These are phyloP conservation scores for Hydrochoerus hydrochaeris DNA, from an alignment of 2,113 vertebrate genomes.

Conservation along the genomic window DNA sequence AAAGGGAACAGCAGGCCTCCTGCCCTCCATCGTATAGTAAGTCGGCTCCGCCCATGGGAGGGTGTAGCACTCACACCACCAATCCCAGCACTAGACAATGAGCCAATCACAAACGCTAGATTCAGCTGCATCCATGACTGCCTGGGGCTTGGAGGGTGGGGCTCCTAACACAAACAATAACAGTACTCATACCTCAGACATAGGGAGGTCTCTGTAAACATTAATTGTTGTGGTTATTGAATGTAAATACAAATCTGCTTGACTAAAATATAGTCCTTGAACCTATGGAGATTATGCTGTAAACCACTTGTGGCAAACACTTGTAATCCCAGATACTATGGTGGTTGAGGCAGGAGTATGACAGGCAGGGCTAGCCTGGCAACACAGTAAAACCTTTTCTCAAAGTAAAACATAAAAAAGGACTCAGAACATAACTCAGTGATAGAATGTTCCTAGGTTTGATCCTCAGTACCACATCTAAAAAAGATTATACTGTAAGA, in stretches of 20 bases:
- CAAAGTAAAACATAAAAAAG: not conserved
- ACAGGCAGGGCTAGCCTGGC: not conserved
- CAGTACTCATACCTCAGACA: not conserved
- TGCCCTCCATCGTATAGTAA: no score
- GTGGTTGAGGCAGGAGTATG: not conserved
- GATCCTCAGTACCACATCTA: not conserved
- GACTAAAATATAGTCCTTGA: not conserved
- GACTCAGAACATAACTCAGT: not conserved
- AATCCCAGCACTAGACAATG: no score
- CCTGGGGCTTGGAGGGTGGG: no score
- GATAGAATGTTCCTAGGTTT: not conserved
- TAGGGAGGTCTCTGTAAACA: not conserved
- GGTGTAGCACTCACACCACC: no score
- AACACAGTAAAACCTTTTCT: not conserved
- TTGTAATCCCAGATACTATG: not conserved
- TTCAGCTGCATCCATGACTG: no score
- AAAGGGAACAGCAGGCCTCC: no score
- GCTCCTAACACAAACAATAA: no score
- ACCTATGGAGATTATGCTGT: not conserved
- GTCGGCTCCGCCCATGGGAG: no score
- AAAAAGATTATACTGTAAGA: not conserved
- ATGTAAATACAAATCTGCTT: not conserved
- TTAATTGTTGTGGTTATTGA: not conserved
- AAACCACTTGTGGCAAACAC: not conserved
- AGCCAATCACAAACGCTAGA: no score